A percentile compares a stretch with the other conserved stretches of the same genome.
phyloP scores from a whole-genome alignment of 2,797 vertebrate genomes.

The Halcyon chelicuti region DNA sequence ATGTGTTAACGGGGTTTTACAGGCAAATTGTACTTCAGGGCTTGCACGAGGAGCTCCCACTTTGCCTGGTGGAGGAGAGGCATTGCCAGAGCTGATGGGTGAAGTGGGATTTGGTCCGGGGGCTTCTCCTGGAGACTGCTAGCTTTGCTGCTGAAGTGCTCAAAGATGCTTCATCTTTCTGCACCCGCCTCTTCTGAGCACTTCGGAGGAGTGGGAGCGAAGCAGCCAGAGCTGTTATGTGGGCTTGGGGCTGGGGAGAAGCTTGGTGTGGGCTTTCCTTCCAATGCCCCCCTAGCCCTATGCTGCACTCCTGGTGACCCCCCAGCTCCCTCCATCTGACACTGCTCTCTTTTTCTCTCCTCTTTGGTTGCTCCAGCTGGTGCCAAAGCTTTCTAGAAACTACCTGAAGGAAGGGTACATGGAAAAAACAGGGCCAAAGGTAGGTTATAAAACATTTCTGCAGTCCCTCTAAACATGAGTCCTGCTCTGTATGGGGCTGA shows the following conservation, averaged over 20 bases:
- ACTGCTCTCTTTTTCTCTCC: not conserved
- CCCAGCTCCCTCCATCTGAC: not conserved
- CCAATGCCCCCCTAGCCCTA: not conserved
- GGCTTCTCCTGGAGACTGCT: not conserved
- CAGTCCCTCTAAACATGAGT: accelerated
- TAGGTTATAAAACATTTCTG: conserved; percentile 38
- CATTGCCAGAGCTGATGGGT: accelerated
- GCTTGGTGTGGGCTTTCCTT: accelerated
- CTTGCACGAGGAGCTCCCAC: not conserved
- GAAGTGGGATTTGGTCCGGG: not conserved
- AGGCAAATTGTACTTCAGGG: not conserved
- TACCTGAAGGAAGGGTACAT: conserved; percentile 97
- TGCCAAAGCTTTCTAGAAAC: conserved; percentile 96
- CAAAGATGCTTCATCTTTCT: not conserved
- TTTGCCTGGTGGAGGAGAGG: not conserved
- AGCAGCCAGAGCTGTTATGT: not conserved
- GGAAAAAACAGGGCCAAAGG: conserved; percentile 98
- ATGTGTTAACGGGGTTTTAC: accelerated
- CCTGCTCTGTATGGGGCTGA: not conserved
- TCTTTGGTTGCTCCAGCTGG: conserved; percentile 80
- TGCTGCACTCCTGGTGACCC: accelerated
- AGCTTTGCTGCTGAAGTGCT: not conserved
- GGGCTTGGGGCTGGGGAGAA: not conserved
- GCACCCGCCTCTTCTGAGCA: accelerated
- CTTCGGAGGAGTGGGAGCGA: not conserved